Evolutionary conservation across 2,113 vertebrate genomes (phyloP).

Genomic region (Callipepla squamata): DNA sequence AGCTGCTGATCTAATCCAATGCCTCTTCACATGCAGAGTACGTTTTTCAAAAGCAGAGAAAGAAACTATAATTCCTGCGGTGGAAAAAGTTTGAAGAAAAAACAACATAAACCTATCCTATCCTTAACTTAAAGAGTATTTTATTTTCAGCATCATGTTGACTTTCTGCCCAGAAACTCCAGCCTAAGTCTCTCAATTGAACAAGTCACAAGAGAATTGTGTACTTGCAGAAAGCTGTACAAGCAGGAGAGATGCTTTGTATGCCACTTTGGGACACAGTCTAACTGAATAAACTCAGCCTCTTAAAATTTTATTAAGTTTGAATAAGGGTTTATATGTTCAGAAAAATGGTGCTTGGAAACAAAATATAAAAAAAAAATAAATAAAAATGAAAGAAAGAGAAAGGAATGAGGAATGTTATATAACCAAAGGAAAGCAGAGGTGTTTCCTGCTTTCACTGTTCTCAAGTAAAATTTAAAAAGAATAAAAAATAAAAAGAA

Average conservation of each 20-base stretch:
- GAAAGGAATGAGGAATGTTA: conserved; percentile 3
- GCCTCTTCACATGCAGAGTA: background rate
- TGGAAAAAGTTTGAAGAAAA: background rate
- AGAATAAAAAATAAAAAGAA: background rate
- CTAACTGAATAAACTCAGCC: conserved; percentile 21
- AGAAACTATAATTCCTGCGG: background rate
- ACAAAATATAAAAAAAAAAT: background rate
- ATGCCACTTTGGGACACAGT: background rate
- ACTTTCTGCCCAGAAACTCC: conserved; percentile 51
- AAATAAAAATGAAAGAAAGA: background rate
- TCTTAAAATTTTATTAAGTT: conserved; percentile 20
- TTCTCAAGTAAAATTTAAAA: conserved; percentile 10
- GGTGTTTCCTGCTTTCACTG: conserved; percentile 36
- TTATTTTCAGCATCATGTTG: conserved; percentile 29
- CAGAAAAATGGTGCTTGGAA: background rate
- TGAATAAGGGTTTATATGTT: conserved; percentile 28
- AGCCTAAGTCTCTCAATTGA: background rate
- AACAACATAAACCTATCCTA: background rate
- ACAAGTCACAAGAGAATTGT: conserved; percentile 18
- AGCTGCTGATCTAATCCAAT: background rate
- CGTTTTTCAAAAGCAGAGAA: background rate
- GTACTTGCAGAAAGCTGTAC: background rate
- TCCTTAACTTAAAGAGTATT: background rate
- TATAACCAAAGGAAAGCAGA: conserved; percentile 47
- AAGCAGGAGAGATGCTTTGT: conserved; percentile 27